Base-by-base conservation (phyloP, 2,113 vertebrate species). In the Barnardius zonarius region DNA sequence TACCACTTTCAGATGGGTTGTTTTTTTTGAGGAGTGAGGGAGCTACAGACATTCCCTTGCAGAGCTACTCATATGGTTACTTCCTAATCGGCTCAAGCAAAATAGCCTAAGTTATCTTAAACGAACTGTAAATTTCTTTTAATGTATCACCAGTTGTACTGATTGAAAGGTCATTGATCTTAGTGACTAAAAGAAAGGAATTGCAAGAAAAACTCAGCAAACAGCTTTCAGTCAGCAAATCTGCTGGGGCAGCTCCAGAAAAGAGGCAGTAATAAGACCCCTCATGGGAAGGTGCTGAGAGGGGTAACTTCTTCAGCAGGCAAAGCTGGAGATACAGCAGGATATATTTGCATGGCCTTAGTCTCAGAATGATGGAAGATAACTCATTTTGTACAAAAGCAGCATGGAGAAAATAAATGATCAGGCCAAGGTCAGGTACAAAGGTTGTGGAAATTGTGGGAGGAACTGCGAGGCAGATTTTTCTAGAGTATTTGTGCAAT, bases 401-500 rank as follows among this genome's bases (percentile, higher is more conserved):
- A 86, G 46, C 37, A 51, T 9, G 11, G 11, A 57, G 54, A 86
- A 95, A 44, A 79, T n/a, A 89, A 78, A 86, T 23, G 35, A 66
- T 16, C 7, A 44, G n/a, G 23, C 41, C 75, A 69, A 46, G 54
- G 41, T 63, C 49, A 2, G 52, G n/a, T 59, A 80, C 18, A 51
- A 85, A 88, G 41, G 69, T 10, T 44, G 68, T 61, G 20, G 62
- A 57, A 95, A 76, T 15, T 30, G 24, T 51, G 16, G 62, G 48
- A 93, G 24, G n/a, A 93, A 83, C 37, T 63, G 25, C 22, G 35
- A 92, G 43, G 54, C 35, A 82, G 20, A 30, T 82, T 89, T 78
- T 75, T 89, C 51, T n/a, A 31, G 18, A 52, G 17, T 69, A 41
- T 67, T 59, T 70, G 13, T 67, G 28, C 22, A 41, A 30, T 59